Base-by-base conservation (phyloP, 35 echinoderm and acorn worm genomes). In the Apostichopus japonicus region DNA sequence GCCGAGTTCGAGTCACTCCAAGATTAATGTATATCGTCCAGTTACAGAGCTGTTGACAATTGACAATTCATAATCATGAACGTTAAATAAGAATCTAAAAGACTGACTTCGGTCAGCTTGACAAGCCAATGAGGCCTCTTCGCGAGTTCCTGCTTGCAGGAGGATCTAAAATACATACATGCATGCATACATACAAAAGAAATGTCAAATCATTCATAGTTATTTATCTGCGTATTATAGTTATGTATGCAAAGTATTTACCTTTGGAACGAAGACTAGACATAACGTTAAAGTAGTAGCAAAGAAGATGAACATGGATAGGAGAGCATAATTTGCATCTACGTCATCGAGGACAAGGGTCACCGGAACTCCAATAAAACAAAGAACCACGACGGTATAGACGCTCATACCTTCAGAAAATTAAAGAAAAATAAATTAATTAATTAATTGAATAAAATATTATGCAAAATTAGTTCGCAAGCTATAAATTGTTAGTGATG, bases 181-280 rank as follows among this genome's bases (percentile, higher is more conserved):
- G 1, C 27, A 44, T 44, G 1, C 33, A 44, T 4, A 44, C 33
- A 44, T 4, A 44, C 33, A 44, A 44, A 44, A 44, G 2, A 44
- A 44, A 4, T 44, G 2, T 44, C 2, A 44, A 61, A 61, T 2
- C 8, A 0, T 61, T 61, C 57, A 61, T 61, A 61, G 1, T 61
- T 44, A 44, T 44, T 44, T 4, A 44, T 4, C 33, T 44, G 33
- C 33, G 2, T 3, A 44, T 3, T 44, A 44, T 44, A 44, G 33
- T 44, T 44, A 44, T 44, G 4, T 4, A 44, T 44, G 33, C 33
- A 44, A 44, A 44, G 4, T 3, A 44, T 81, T 33, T 83, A 95
- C 94, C 87, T 95, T 95, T 84, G 94, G 94, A 72, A 92, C 52
- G 56, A 95, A 95, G 0, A 95, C 94, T 55, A 95, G 5, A 77